Evolutionary conservation across 2,888 invertebrate genomes (phyloP).

Genomic region (Pharmacophagus antenor): DNA sequence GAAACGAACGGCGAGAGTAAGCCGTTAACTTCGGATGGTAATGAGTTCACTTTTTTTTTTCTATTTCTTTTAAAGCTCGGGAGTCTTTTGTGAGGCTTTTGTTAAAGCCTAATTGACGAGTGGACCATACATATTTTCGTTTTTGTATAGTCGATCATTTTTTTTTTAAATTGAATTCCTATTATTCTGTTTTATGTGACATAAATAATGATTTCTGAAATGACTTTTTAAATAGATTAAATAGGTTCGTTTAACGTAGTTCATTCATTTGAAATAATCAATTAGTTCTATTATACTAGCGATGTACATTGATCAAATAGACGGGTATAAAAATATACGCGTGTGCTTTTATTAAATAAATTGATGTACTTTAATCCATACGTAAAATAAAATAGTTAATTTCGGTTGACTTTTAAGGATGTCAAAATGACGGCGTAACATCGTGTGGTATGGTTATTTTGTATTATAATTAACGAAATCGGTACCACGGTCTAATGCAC

Average conservation of each 20-base stretch:
- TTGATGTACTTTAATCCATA: not conserved
- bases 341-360: no score
- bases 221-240: no score
- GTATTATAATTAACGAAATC: conserved; percentile 34
- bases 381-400: not conserved
- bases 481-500: conserved; percentile 45
- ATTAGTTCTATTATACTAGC: no score
- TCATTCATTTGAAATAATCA: no score
- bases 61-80: conserved; percentile 34
- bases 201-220: no score
- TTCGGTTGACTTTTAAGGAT: not conserved
- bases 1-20: conserved; percentile 57
- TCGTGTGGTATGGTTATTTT: not conserved
- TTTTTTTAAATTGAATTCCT: not conserved
- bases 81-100: conserved; percentile 29
- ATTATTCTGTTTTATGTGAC: no score
- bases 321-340: no score
- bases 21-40: conserved; percentile 58
- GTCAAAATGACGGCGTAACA: not conserved
- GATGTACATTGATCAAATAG: no score
- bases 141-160: not conserved
- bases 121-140: not conserved
- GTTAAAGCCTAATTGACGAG: conserved; percentile 34
- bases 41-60: conserved; percentile 49
- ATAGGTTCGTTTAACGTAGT: no score